Conservation (phyloP, 2,797 vertebrate species). For the Pogoniulus pusillus region DNA sequence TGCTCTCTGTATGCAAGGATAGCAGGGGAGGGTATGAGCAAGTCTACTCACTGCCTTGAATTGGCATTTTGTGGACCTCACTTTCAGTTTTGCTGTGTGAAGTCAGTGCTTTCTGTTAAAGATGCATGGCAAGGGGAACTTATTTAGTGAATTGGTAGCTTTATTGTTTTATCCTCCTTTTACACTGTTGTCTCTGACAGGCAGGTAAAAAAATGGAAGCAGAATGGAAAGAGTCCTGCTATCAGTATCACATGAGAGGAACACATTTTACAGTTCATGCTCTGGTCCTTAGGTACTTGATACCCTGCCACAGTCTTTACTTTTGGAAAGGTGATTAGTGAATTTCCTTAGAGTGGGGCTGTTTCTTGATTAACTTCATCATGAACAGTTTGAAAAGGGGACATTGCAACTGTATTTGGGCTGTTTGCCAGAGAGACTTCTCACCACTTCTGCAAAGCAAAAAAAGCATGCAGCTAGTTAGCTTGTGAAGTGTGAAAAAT, state of each 20-base stretch:
- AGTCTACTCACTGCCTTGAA: not conserved
- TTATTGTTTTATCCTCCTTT: fast-evolving
- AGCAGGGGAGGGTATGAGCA: fast-evolving
- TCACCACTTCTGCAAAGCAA: not conserved
- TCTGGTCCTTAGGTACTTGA: not conserved
- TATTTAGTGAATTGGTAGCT: not conserved
- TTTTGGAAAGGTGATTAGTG: not conserved
- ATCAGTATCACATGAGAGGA: not conserved
- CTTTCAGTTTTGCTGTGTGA: not conserved
- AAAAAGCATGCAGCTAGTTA: not conserved
- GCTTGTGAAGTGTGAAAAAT: not conserved
- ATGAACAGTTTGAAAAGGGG: not conserved
- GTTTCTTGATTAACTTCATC: not conserved
- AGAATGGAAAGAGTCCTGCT: not conserved
- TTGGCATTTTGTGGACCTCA: not conserved
- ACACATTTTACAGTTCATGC: not conserved
- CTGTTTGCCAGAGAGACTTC: not conserved
- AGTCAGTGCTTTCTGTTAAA: not conserved
- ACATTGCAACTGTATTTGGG: not conserved
- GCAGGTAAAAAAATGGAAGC: not conserved
- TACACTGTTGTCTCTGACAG: not conserved
- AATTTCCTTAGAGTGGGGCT: not conserved
- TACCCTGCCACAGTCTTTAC: not conserved
- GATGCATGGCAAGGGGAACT: not conserved
- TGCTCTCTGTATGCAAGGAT: not conserved